Evolutionary conservation across 2,888 invertebrate species (phyloP), one percentile per base, ranked within the genome.

Genomic region (Volucella inflata): DNA sequence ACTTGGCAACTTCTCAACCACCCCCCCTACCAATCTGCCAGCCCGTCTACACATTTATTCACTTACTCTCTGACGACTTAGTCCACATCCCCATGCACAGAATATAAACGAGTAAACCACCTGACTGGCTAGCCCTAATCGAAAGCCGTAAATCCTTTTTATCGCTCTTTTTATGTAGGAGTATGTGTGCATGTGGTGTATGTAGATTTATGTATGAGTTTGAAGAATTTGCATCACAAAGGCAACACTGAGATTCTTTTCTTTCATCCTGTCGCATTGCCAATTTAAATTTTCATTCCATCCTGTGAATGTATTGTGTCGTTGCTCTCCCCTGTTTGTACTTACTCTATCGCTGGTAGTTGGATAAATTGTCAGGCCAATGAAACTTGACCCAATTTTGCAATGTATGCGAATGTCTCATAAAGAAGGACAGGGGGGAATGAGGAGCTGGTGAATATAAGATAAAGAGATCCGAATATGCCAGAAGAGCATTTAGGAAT

Each of bases 301-400:
- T 70, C 36, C 21, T 12, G 46, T 71, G 50, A 44, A 38, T 36
- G 12, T 70, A 48, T 46, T 64, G n/a, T 42, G 38, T 16, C 12
- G 16, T 50, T 62, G 36, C 12, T 21, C 50, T 48, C 17, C n/a
- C 8, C 50, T 17, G n/a, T 42, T 48, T 60, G 40, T 16, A 53
- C 17, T 51, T 50, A 48, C 62, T 60, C 17, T 14, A 60, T 21
- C 21, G 21, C 3, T 21, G 21, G 21, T 21, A 21, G 21, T 59
- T 48, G 46, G 64, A 36, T 55, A 46, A 53, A 40, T 51, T 59
- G 68, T 44, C 53, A 84, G 84, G 60, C 59, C 53, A 84, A 79
- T 84, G 84, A 79, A 79, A 84, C 84, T 79, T 84, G 84, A 84
- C 84, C 84, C 79, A 84, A 75, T 79, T 84, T 60, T 36, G 16